Evolutionary conservation across 2,797 vertebrate species (phyloP).

Genomic region (Rhincodon typus): DNA sequence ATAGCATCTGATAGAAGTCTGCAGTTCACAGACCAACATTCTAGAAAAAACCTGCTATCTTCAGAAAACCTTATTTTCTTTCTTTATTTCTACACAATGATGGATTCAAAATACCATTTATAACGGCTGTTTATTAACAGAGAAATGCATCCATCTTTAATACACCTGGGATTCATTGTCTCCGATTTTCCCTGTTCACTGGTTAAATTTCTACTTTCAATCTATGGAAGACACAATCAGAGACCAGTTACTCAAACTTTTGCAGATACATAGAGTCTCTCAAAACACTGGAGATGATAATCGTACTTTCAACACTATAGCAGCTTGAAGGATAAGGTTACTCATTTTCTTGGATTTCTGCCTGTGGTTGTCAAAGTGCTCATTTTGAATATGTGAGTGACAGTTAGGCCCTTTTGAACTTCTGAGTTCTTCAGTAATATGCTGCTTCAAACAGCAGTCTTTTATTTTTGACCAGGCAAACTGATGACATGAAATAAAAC

Average conservation of each 20-base stretch:
- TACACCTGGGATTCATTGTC: neutral
- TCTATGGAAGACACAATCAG: neutral
- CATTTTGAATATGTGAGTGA: neutral
- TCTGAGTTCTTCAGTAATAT: neutral
- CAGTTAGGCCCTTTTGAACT: neutral
- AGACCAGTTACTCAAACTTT: neutral
- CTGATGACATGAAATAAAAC: conserved; percentile 11
- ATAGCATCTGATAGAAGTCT: neutral
- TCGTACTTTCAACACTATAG: too few species aligned
- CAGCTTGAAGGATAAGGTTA: neutral
- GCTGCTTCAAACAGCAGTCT: neutral
- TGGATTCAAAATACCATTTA: neutral
- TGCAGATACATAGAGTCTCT: neutral
- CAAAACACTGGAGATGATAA: neutral
- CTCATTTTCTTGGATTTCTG: neutral
- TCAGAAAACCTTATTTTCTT: neutral
- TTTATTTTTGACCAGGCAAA: neutral
- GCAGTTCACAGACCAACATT: neutral
- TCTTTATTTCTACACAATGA: neutral
- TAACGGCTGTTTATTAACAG: neutral
- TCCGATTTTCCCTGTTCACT: neutral
- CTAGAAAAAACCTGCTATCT: neutral
- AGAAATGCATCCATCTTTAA: neutral
- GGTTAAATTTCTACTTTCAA: neutral
- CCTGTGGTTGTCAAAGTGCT: neutral